Conservation (phyloP, 2,113 vertebrate genomes). For the Colinus virginianus region DNA sequence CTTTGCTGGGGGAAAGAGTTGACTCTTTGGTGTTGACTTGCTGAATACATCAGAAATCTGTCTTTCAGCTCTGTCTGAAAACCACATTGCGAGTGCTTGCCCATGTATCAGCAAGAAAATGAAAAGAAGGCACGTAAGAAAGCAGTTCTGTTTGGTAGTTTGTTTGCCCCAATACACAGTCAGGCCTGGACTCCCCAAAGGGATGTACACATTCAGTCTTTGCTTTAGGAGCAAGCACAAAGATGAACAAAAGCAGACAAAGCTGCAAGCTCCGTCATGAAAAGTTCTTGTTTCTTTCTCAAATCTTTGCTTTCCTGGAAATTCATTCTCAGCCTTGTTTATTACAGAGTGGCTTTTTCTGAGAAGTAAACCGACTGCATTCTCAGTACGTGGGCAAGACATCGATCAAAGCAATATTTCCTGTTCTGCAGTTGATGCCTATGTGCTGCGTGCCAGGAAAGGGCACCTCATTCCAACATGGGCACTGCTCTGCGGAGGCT, state of each 20-base stretch:
- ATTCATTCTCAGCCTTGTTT: neutral
- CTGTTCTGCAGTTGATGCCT: neutral
- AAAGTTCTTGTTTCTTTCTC: neutral
- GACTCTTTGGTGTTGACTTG: neutral
- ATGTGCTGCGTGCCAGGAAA: neutral
- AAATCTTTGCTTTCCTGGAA: neutral
- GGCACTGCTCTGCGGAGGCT: neutral
- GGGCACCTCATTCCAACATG: neutral
- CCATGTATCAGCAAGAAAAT: rapidly evolving
- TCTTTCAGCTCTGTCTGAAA: neutral
- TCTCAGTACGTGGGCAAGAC: neutral
- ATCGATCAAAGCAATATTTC: neutral
- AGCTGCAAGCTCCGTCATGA: neutral
- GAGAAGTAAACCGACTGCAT: neutral
- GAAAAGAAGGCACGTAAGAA: neutral
- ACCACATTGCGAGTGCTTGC: rapidly evolving
- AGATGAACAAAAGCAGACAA: neutral
- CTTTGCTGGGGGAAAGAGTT: neutral
- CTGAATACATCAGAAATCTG: slow-evolving; percentile 4
- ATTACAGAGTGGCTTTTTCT: neutral
- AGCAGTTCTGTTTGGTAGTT: neutral
- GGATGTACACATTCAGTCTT: neutral
- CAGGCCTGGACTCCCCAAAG: neutral
- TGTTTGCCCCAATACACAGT: neutral
- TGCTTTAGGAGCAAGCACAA: neutral